These are phyloP conservation scores for Rhinoptilus africanus DNA, from an alignment of 2,113 vertebrate genomes.

Conservation along the genomic window DNA sequence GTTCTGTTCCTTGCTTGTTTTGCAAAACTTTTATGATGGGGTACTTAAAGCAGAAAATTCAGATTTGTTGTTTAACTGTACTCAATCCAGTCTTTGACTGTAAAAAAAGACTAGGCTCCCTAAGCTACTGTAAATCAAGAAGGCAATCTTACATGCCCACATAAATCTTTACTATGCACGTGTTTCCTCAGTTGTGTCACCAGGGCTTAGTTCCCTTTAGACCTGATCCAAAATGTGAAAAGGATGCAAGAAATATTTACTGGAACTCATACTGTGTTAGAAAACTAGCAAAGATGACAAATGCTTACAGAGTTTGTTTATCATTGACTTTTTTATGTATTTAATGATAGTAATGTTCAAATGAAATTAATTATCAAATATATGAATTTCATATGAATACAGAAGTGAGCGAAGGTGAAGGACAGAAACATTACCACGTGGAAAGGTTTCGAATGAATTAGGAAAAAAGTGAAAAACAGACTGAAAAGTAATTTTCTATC, in stretches of 20 bases:
- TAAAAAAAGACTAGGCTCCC: neutral
- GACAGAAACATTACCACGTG: neutral
- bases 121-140: neutral
- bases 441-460: neutral
- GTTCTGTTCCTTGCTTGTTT: neutral
- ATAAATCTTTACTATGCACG: neutral
- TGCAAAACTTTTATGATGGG: neutral
- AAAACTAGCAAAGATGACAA: neutral
- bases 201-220: neutral
- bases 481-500: neutral
- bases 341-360: neutral
- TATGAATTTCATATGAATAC: neutral
- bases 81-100: neutral
- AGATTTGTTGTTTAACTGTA: neutral
- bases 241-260: neutral
- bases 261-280: neutral
- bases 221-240: neutral
- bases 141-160: neutral
- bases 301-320: neutral
- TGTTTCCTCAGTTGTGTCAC: neutral
- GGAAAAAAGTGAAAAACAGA: neutral
- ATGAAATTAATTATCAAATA: neutral
- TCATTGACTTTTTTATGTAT: neutral
- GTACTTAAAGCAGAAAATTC: neutral
- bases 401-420: neutral